These are phyloP conservation scores for Osmerus mordax DNA, from an alignment of 2,113 vertebrate genomes.

Conservation along the genomic window DNA sequence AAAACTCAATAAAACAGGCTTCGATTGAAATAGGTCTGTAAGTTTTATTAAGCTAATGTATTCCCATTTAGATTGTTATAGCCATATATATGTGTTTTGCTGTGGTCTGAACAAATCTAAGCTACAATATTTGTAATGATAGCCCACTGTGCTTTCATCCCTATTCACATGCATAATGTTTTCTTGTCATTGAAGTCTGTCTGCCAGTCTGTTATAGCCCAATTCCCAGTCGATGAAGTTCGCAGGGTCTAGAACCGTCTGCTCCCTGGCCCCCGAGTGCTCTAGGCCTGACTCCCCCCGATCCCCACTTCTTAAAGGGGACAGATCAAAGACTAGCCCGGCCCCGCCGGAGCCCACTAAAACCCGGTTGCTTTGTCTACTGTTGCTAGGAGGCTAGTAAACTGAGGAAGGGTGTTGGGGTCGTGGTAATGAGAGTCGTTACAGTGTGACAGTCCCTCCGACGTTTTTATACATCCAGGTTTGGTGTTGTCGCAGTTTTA, in stretches of 20 bases:
- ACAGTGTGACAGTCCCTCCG: constrained; percentile 68
- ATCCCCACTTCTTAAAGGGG: constrained; percentile 73
- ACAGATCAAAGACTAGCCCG: constrained; percentile 79
- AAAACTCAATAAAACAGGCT: no score
- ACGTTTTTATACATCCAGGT: constrained; percentile 49
- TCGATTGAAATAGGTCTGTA: no score
- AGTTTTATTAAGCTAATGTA: no score
- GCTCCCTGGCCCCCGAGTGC: constrained; percentile 15
- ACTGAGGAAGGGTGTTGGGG: constrained; percentile 68
- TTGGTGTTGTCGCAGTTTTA: constrained; percentile 40
- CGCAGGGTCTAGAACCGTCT: constrained; percentile 26
- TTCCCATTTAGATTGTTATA: no score
- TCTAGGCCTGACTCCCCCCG: constrained; percentile 30
- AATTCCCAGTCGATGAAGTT: constrained; percentile 27
- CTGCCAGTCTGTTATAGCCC: neutral
- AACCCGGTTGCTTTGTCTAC: constrained; percentile 76
- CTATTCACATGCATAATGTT: no score
- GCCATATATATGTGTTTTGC: no score
- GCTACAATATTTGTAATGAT: no score
- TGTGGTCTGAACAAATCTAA: no score
- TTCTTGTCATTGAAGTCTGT: neutral
- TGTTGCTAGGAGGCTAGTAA: constrained; percentile 77
- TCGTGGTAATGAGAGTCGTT: constrained; percentile 79
- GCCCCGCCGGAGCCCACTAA: constrained; percentile 67
- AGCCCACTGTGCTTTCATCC: no score